Evolutionary conservation across 2,113 vertebrate genomes (phyloP).

Genomic region (Theropithecus gelada): DNA sequence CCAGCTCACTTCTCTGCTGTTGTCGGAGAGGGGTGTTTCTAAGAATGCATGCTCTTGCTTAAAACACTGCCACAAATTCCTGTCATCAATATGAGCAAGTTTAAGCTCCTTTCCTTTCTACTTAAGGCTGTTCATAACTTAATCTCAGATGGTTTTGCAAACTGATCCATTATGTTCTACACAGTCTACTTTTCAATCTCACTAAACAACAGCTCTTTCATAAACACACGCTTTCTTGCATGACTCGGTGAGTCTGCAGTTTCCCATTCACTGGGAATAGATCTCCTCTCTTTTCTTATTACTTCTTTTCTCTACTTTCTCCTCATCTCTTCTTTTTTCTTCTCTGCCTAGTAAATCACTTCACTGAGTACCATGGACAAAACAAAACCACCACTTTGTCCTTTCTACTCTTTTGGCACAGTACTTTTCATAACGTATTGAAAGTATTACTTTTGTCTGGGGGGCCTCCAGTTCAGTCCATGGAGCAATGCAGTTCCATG

Average conservation of each 20-base stretch:
- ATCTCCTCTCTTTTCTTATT: too few species aligned
- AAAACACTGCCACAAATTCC: too few species aligned
- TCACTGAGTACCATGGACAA: neutral
- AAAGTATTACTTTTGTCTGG: neutral
- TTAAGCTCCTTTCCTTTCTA: neutral
- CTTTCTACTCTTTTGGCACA: neutral
- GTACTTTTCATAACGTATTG: too few species aligned
- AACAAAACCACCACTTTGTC: neutral
- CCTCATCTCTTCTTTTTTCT: neutral
- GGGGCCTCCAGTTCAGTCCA: too few species aligned
- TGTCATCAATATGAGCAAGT: neutral
- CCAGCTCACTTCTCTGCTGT: neutral
- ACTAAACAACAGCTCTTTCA: neutral
- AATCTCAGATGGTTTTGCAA: neutral
- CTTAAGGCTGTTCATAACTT: neutral
- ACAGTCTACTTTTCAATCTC: neutral
- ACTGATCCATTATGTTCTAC: neutral
- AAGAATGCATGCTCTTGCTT: neutral
- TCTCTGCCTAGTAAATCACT: neutral
- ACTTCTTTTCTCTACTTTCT: neutral
- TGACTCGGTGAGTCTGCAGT: neutral
- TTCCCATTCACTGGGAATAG: neutral
- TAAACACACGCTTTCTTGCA: too few species aligned
- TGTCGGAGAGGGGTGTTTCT: neutral
- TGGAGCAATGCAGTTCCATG: too few species aligned